Evolutionary conservation across 37 sponge, comb jelly and placozoan species (phyloP), one percentile per base, ranked within the genome.

Genomic region (Agelas oroides): DNA sequence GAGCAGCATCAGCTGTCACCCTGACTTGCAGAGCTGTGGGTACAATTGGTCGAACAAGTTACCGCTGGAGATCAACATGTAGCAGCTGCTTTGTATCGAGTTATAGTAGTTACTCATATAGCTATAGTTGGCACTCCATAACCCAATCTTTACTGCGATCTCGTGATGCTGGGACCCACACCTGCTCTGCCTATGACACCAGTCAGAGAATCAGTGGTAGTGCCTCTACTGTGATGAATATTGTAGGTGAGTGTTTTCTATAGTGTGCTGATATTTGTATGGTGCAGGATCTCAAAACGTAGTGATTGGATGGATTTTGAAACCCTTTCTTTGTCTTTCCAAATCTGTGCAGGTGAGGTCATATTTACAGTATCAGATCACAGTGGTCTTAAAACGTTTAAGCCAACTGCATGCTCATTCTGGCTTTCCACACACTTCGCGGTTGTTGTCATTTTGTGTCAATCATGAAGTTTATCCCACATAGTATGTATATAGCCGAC

Each of bases 41-140:
- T 14, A 46, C 64, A 12, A 32, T 46, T 1, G 78, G 64, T 5
- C 6, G 5, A 36, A 64, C 61, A 23, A 63, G 1, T 19, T 77
- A 77, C 64, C 37, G 41, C 15, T 77, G 78, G 78, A 34, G 38
- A 2, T 77, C 78, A 36, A 62, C 78, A 21, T 58, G 59, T 27
- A 35, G 65, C 35, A 23, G 16, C n/a, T 58, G 78, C n/a, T 77
- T 77, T 62, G 64, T 64, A 21, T 30, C 60, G n/a, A n/a, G n/a
- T 57, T 55, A 36, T 75, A 2, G 37, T 24, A 57, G 58, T 15
- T 12, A 56, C 23, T 52, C 46, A 6, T n/a, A n/a, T 46, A 46
- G 46, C 46, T 46, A 3, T 8, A 46, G 46, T 46, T 3, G 46
- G 46, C 46, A 46, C 8, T 20, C 75, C n/a, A 75, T 75, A 25